Conservation (phyloP, 2,888 invertebrate genomes). For the Sinentomon sp. region DNA sequence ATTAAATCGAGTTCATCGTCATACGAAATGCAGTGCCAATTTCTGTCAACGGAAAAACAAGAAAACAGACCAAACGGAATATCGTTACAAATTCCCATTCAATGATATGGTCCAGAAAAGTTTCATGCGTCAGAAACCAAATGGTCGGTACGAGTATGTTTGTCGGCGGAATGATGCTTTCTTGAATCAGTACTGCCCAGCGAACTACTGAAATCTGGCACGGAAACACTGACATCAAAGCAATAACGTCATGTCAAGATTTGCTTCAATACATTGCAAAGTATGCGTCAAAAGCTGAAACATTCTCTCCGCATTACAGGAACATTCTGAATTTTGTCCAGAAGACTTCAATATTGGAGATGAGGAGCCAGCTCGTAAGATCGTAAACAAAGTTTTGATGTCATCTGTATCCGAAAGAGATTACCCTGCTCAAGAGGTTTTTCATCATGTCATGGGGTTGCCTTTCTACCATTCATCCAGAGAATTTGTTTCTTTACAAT, state of each 20-base stretch:
- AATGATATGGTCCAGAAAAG: background rate
- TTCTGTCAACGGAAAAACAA: conserved; percentile 8
- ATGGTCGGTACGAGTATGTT: background rate
- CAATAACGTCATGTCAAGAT: conserved; percentile 1
- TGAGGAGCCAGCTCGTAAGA: conserved; percentile 2
- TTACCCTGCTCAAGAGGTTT: conserved; percentile 9
- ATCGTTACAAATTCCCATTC: conserved; percentile 10
- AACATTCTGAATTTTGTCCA: too few species aligned
- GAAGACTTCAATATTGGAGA: too few species aligned
- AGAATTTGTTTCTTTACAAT: too few species aligned
- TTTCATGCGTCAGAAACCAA: background rate
- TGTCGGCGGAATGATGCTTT: conserved; percentile 7
- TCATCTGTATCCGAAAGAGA: conserved; percentile 9
- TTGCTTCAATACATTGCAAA: conserved; percentile 10
- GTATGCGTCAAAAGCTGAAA: conserved; percentile 8
- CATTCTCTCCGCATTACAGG: too few species aligned
- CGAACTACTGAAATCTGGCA: conserved; percentile 8
- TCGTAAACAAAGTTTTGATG: conserved; percentile 8
- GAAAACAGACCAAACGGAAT: conserved; percentile 1
- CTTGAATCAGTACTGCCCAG: conserved; percentile 6
- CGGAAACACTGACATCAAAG: conserved; percentile 9
- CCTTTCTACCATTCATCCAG: too few species aligned
- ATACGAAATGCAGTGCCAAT: conserved; percentile 4
- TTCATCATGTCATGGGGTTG: conserved; percentile 7
- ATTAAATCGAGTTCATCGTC: conserved; percentile 7